Percentiles rank a stretch among this genome's conserved stretches.
These are phyloP conservation scores for Cordilura impudica DNA, from an alignment of 2,888 invertebrate genomes.

Conservation along the genomic window DNA sequence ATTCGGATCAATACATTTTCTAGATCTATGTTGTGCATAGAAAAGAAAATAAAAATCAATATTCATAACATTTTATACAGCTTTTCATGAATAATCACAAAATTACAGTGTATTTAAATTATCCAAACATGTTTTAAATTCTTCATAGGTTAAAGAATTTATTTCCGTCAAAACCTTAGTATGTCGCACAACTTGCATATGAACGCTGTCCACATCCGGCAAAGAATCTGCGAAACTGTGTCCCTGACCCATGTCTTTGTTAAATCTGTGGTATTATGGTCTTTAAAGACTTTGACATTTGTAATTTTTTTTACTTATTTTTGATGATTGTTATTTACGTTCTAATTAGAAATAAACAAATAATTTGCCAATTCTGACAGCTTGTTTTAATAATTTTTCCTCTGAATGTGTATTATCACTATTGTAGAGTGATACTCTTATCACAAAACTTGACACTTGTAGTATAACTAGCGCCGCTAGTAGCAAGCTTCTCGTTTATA, in stretches of 20 bases:
- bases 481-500: no score
- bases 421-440: no score
- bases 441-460: no score
- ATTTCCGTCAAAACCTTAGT: constrained; percentile 78
- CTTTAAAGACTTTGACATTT: neutral
- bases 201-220: constrained; percentile 69
- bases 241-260: constrained; percentile 68
- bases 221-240: constrained; percentile 69
- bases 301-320: neutral
- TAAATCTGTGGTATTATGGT: neutral
- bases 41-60: constrained; percentile 9
- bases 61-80: neutral
- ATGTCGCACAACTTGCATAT: constrained; percentile 74
- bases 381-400: neutral
- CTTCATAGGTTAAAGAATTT: constrained; percentile 79
- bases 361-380: neutral
- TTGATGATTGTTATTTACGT: neutral
- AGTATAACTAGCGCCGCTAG: no score
- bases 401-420: neutral
- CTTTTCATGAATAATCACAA: neutral
- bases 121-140: constrained; percentile 80
- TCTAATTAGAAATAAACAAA: neutral
- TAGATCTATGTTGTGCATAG: constrained; percentile 77
- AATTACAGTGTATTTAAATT: constrained; percentile 83
- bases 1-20: constrained; percentile 81